Base-by-base conservation (phyloP, 2,113 vertebrate species). In the Scortum barcoo region DNA sequence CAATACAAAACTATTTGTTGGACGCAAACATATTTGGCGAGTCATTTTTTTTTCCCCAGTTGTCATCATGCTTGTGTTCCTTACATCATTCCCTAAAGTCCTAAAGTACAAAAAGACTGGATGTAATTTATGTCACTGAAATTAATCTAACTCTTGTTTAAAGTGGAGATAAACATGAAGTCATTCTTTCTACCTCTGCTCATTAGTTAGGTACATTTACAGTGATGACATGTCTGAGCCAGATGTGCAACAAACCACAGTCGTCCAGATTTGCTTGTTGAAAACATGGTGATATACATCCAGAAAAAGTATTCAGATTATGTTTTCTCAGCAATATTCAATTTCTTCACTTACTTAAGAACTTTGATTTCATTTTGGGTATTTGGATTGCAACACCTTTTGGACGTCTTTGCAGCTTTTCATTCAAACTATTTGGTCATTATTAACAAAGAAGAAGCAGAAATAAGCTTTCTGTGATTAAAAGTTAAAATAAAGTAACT, bases 401-500 rank as follows among this genome's bases (percentile, higher is more conserved):
- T 53, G 19, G 4, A 19, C 7, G 19, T 48, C 7, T 69, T 10
- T 53, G 46, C 4, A 53, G 50, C 28, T 68, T 3, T 12, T 4
- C 0, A 16, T 11, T n/a, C n/a, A 22, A 24, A 24, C 36, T 16
- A n/a, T 40, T 30, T 48, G 11, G 13, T n/a, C 40, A 44, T 54
- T 8, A 19, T 19, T 28, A 48, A 71, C 7, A 11, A 4, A 66
- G n/a, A 46, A 71, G 2, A 56, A 40, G 53, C 33, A 56, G 1
- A 83, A 54, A 50, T 75, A 20, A 17, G 1, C 14, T 51, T 62
- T 62, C 24, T 72, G 0, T 2, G 46, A 63, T 51, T 44, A 26
- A 53, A 69, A 60, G 44, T 54, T 63, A 14, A 73, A 20, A 19
- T 50, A 14, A 69, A 56, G 60, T 56, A 58, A 38, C 40, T 22